A percentile compares a stretch with the other conserved stretches of the same genome.
These are phyloP conservation scores for Nemoura dubitans DNA, from an alignment of 2,888 invertebrate species.

Conservation along the genomic window DNA sequence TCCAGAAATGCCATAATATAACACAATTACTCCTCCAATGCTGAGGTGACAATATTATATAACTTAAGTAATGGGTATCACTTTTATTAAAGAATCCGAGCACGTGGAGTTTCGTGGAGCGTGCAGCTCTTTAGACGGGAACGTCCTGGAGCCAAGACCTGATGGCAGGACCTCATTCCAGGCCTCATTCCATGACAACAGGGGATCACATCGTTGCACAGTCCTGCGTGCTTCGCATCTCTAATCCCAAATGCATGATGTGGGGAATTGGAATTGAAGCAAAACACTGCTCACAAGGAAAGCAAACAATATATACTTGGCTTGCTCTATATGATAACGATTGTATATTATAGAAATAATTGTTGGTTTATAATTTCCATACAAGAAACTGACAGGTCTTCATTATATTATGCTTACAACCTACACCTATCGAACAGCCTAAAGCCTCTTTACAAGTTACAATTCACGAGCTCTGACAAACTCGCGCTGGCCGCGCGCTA, in stretches of 20 bases:
- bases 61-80: no score
- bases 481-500: neutral
- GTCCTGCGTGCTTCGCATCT: neutral
- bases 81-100: neutral
- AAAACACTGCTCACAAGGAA: neutral
- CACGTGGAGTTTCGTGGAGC: neutral
- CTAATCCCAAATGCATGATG: neutral
- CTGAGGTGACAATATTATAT: neutral
- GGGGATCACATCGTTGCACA: neutral
- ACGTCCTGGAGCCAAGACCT: neutral
- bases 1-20: neutral
- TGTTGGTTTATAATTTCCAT: conserved; percentile 34
- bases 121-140: neutral
- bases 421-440: neutral
- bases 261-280: neutral
- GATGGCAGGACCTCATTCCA: neutral
- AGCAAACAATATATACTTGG: neutral
- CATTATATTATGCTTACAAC: neutral
- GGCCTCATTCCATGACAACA: neutral
- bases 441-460: neutral
- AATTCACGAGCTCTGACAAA: neutral
- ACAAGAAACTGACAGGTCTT: conserved; percentile 24
- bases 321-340: neutral
- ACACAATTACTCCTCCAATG: neutral
- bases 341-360: conserved; percentile 8